Conservation (phyloP, 2,888 invertebrate species). For the Hydrotaea cyrtoneurina region DNA sequence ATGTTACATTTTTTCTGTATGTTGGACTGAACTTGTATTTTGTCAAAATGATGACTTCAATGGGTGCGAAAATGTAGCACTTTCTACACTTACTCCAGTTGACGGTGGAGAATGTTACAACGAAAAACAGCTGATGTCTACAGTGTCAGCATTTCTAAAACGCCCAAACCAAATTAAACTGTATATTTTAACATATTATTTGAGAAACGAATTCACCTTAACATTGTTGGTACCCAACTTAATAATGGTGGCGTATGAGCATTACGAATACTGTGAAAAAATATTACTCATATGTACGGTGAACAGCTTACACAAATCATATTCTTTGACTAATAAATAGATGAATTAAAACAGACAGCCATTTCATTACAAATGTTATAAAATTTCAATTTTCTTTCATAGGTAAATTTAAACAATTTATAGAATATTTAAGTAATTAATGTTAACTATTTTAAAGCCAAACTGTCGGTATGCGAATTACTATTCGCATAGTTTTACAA, state of each 20-base stretch:
- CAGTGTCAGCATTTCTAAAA: too few species aligned
- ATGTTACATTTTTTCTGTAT: too few species aligned
- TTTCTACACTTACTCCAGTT: too few species aligned
- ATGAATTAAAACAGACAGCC: background rate
- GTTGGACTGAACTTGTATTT: too few species aligned
- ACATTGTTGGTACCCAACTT: background rate
- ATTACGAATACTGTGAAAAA: background rate
- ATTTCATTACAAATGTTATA: slow-evolving; percentile 1
- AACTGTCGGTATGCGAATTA: background rate
- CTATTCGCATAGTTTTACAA: background rate
- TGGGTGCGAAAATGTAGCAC: too few species aligned
- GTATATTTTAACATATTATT: too few species aligned
- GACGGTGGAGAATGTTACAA: too few species aligned
- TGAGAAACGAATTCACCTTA: too few species aligned
- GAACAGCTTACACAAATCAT: background rate
- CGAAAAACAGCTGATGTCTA: too few species aligned
- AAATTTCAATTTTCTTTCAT: slow-evolving; percentile 5
- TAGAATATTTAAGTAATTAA: background rate
- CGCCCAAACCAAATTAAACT: too few species aligned
- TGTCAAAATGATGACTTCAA: too few species aligned
- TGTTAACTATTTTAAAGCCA: too few species aligned
- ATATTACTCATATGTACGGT: slow-evolving; percentile 22
- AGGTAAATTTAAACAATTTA: background rate
- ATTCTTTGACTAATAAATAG: background rate
- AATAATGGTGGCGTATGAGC: slow-evolving; percentile 16